Evolutionary conservation across 2,888 invertebrate genomes (phyloP).

Genomic region (Diaprepes abbreviatus): DNA sequence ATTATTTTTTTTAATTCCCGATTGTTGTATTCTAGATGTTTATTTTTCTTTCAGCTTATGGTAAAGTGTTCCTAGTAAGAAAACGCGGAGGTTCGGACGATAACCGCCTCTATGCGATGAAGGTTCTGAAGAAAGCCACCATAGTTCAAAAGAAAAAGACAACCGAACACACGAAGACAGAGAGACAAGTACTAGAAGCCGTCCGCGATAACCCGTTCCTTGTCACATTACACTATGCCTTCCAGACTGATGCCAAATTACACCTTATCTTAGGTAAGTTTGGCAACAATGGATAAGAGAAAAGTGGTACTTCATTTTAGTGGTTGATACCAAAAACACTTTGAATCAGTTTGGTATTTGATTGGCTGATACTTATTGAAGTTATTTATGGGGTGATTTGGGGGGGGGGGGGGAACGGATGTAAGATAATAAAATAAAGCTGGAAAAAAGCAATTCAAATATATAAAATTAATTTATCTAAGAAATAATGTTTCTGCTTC

Average conservation of each 20-base stretch:
- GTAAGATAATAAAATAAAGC: no score
- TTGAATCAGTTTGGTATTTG: no score
- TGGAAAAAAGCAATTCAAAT: no score
- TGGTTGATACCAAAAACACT: no score
- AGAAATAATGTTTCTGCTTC: no score
- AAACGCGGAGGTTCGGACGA: constrained; percentile 90
- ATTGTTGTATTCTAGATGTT: no score
- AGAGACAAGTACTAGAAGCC: constrained; percentile 95
- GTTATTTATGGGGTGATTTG: no score
- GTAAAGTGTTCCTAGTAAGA: constrained; percentile 95
- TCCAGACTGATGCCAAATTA: constrained; percentile 96
- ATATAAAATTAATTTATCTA: no score
- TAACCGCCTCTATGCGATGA: constrained; percentile 96
- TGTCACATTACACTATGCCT: constrained; percentile 97
- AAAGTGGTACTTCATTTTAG: neutral
- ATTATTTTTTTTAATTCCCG: no score
- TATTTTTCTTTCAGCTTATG: constrained; percentile 83
- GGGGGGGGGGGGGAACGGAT: no score
- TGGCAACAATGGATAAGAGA: neutral
- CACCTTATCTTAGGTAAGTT: constrained; percentile 95
- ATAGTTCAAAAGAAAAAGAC: constrained; percentile 96
- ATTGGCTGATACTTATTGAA: no score
- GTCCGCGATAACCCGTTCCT: constrained; percentile 96
- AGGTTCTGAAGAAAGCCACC: constrained; percentile 95
- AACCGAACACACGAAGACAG: constrained; percentile 96